These are phyloP conservation scores for Drosophila engyochracea DNA, from an alignment of 2,888 invertebrate genomes.

Conservation along the genomic window DNA sequence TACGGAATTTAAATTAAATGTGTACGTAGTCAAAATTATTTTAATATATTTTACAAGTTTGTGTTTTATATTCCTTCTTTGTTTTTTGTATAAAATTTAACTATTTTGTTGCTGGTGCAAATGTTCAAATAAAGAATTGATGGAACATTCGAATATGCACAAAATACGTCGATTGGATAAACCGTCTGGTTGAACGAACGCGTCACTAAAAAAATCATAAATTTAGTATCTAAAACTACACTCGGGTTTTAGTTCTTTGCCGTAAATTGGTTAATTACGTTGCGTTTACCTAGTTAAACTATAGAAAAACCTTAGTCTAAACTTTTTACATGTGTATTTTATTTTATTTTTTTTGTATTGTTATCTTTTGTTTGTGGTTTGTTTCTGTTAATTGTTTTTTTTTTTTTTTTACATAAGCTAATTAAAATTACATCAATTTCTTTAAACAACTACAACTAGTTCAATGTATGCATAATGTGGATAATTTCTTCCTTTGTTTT, in stretches of 20 bases:
- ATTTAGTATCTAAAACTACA: slow-evolving; percentile 46
- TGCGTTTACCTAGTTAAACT: slow-evolving; percentile 69
- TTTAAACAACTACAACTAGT: slow-evolving; percentile 71
- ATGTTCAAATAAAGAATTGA: slow-evolving; percentile 33
- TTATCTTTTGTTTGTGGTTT: slow-evolving; percentile 38
- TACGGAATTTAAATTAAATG: slow-evolving; percentile 41
- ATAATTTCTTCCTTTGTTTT: slow-evolving; percentile 37
- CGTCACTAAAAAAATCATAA: slow-evolving; percentile 48
- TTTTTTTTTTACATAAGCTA: slow-evolving; percentile 58
- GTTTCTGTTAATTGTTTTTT: slow-evolving; percentile 48
- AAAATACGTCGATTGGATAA: slow-evolving; percentile 14
- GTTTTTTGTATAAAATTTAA: slow-evolving; percentile 52
- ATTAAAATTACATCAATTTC: slow-evolving; percentile 65
- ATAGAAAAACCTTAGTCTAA: slow-evolving; percentile 60
- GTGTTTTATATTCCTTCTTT: background rate
- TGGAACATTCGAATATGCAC: slow-evolving; percentile 38
- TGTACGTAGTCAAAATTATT: slow-evolving; percentile 38
- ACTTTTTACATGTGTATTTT: slow-evolving; percentile 62
- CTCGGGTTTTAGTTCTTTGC: slow-evolving; percentile 48
- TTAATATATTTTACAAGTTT: slow-evolving; percentile 48
- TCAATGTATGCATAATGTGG: slow-evolving; percentile 63
- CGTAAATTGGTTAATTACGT: slow-evolving; percentile 70
- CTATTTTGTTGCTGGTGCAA: slow-evolving; percentile 53
- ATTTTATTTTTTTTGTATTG: slow-evolving; percentile 19
- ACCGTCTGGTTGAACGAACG: slow-evolving; percentile 45